Evolutionary conservation across 2,797 vertebrate species (phyloP).

Genomic region (Diceros bicornis): DNA sequence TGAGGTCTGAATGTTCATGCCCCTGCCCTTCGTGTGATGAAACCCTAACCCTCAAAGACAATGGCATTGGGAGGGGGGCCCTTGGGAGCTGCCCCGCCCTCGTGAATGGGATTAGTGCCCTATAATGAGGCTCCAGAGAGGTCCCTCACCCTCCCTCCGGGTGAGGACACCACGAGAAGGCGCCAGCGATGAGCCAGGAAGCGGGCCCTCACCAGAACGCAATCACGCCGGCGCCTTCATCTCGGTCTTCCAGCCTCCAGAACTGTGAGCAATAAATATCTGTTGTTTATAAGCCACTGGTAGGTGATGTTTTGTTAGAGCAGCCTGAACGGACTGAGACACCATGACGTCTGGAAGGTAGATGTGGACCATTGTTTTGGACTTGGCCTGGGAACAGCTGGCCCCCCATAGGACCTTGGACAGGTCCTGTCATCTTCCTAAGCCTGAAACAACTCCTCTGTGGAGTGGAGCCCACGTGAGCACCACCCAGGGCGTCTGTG

Average conservation of each 20-base stretch:
- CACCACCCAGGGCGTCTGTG: rapidly evolving
- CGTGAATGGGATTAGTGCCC: not conserved
- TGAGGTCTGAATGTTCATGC: rapidly evolving
- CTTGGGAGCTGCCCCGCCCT: not conserved
- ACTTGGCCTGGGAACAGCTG: not conserved
- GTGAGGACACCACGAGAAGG: not conserved
- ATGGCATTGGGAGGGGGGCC: not conserved
- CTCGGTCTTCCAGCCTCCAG: not conserved
- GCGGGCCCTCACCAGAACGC: rapidly evolving
- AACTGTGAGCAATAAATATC: rapidly evolving
- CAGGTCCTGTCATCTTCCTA: not conserved
- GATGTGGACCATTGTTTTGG: rapidly evolving
- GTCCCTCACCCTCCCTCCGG: rapidly evolving
- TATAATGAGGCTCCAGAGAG: rapidly evolving
- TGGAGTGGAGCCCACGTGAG: rapidly evolving
- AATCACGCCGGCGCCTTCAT: rapidly evolving
- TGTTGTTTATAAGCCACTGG: rapidly evolving
- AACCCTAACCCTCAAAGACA: not conserved
- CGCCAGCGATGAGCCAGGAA: not conserved
- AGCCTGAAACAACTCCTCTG: not conserved
- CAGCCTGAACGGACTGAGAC: rapidly evolving
- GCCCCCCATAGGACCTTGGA: not conserved
- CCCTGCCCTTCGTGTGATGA: not conserved
- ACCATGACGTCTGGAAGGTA: rapidly evolving
- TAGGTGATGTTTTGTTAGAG: rapidly evolving